Evolutionary conservation across 2,113 vertebrate species (phyloP).

Genomic region (Cyanoramphus novaezelandiae): DNA sequence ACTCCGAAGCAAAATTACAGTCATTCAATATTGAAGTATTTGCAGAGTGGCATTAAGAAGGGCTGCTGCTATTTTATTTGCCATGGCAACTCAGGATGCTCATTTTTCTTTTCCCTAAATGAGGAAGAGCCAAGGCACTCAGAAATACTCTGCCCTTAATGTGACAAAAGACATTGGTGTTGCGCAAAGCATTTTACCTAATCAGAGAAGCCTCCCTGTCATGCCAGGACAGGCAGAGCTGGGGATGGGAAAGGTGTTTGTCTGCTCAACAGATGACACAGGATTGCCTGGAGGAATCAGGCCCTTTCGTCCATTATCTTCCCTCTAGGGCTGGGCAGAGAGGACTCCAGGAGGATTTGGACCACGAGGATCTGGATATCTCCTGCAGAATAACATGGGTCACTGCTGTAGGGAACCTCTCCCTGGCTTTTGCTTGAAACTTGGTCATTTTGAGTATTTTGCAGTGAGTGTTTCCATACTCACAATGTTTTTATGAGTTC

Average conservation of each 20-base stretch:
- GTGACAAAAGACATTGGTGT: background rate
- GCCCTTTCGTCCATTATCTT: background rate
- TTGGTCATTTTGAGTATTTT: background rate
- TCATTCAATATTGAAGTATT: background rate
- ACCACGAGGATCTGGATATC: background rate
- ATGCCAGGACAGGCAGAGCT: background rate
- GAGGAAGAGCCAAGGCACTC: background rate
- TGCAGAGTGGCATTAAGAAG: background rate
- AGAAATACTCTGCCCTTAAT: background rate
- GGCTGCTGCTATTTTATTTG: constrained; percentile 7
- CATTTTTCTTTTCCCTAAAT: background rate
- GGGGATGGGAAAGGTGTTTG: background rate
- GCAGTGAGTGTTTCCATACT: background rate
- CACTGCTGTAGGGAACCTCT: background rate
- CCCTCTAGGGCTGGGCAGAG: background rate
- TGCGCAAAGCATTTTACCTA: background rate
- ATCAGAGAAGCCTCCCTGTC: background rate
- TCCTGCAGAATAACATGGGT: background rate
- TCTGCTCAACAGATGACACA: background rate
- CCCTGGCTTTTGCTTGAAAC: background rate
- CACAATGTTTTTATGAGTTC: background rate
- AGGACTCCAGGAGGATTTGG: background rate
- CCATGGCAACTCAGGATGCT: constrained; percentile 41
- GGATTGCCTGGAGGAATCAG: background rate
- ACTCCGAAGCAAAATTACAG: constrained; percentile 32